Conservation (phyloP, 2,888 invertebrate species). For the Drosophila paramelanica region DNA sequence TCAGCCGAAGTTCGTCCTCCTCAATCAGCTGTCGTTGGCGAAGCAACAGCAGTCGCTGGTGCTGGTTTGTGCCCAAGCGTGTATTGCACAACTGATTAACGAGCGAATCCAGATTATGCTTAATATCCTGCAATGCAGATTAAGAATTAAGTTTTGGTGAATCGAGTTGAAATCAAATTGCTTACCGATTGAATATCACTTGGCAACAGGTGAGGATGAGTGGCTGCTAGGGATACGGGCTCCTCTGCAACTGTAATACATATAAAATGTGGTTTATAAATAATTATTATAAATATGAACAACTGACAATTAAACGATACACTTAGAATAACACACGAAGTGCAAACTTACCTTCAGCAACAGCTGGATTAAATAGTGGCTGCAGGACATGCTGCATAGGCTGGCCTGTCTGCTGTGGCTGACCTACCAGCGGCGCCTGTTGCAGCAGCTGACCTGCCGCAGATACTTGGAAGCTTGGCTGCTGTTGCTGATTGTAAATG, state of each 20-base stretch:
- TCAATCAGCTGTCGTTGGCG: conserved; percentile 85
- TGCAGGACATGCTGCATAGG: conserved; percentile 70
- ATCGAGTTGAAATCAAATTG: neutral
- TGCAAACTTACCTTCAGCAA: conserved; percentile 60
- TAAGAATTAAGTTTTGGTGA: neutral
- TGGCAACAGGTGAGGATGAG: conserved; percentile 83
- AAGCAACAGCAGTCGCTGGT: conserved; percentile 83
- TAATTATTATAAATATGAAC: neutral
- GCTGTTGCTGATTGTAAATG: conserved; percentile 66
- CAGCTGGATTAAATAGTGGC: conserved; percentile 63
- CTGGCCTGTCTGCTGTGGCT: conserved; percentile 59
- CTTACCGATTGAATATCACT: conserved; percentile 84
- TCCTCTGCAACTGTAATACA: conserved; percentile 78
- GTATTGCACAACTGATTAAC: conserved; percentile 83
- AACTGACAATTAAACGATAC: too few species aligned
- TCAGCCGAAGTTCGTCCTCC: conserved; percentile 84
- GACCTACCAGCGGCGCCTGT: conserved; percentile 54
- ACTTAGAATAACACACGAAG: too few species aligned
- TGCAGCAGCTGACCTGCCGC: conserved; percentile 69
- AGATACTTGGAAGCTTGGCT: conserved; percentile 50
- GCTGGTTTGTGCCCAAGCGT: conserved; percentile 83
- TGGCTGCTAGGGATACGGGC: conserved; percentile 84
- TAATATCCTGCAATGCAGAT: conserved; percentile 80
- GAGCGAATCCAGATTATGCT: conserved; percentile 84
- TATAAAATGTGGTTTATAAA: neutral